Evolutionary conservation across 2,888 invertebrate species (phyloP).

Genomic region (Torymus auratus): DNA sequence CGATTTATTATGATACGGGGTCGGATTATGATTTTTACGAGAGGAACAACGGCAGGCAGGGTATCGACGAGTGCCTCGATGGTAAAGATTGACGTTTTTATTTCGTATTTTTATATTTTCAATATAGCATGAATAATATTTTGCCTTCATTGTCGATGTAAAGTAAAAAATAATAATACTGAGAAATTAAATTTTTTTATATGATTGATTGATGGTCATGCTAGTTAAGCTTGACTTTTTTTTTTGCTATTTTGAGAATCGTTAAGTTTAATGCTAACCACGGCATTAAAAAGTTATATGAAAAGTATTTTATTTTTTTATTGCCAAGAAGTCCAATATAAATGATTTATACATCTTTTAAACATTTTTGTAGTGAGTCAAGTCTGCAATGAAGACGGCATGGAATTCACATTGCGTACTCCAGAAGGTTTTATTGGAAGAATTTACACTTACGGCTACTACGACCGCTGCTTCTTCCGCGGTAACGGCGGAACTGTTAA

Average conservation of each 20-base stretch:
- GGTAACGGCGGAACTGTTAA: slow-evolving; percentile 92
- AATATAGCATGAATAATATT: neutral
- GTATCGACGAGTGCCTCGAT: slow-evolving; percentile 89
- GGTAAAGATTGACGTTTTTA: slow-evolving; percentile 79
- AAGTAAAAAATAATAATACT: no score
- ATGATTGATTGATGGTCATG: no score
- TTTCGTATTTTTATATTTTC: neutral
- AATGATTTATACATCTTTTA: no score
- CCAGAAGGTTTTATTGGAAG: slow-evolving; percentile 93
- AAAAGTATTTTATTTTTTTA: no score
- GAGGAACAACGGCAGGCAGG: slow-evolving; percentile 84
- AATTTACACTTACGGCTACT: slow-evolving; percentile 94
- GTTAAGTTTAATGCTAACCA: no score
- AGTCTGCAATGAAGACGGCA: slow-evolving; percentile 94
- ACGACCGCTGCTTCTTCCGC: slow-evolving; percentile 92
- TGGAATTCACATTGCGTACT: slow-evolving; percentile 93
- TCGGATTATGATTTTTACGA: slow-evolving; percentile 93
- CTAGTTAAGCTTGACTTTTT: no score
- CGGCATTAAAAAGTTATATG: no score
- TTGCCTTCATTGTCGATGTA: neutral
- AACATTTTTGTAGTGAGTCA: slow-evolving; percentile 84
- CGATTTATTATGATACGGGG: slow-evolving; percentile 88
- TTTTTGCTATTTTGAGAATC: no score
- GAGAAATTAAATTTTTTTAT: no score
- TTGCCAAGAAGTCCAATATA: no score